phyloP scores from a whole-genome alignment of 2,113 vertebrate genomes.

The Nesoenas mayeri region DNA sequence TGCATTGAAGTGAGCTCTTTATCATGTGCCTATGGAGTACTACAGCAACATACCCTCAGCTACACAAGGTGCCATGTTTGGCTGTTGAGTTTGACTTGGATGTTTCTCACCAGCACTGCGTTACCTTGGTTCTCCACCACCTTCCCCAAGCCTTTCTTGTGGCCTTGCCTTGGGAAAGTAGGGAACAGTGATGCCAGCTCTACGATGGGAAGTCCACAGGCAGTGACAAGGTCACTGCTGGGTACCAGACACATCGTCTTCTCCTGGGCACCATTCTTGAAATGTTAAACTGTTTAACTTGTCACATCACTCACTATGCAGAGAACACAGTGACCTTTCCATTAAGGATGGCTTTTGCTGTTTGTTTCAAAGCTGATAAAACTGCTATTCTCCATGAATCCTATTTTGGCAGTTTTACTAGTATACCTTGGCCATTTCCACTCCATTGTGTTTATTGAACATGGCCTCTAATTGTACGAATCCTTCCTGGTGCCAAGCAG shows the following conservation, averaged over 20 bases:
- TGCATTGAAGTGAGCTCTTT: not conserved
- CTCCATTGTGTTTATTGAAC: not conserved
- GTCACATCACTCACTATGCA: not conserved
- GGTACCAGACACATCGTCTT: not conserved
- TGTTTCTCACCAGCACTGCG: not conserved
- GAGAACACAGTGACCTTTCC: not conserved
- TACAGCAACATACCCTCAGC: not conserved
- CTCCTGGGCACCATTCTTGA: not conserved
- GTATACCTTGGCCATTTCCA: not conserved
- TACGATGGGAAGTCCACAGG: not conserved
- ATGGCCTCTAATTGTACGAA: not conserved
- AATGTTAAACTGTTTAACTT: not conserved
- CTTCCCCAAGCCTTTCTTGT: not conserved
- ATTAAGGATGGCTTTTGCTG: not conserved
- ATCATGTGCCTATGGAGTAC: fast-evolving
- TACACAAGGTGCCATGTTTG: not conserved
- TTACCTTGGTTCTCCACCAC: fast-evolving
- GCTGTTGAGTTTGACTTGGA: not conserved
- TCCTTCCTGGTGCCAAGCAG: not conserved
- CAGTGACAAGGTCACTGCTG: fast-evolving
- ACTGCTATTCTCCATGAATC: not conserved
- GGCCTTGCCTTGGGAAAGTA: fast-evolving
- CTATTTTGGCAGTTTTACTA: not conserved
- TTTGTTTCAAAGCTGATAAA: not conserved
- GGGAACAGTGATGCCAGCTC: not conserved